These are phyloP conservation scores for Rhagonycha fulva DNA, from an alignment of 2,888 invertebrate species.

Conservation along the genomic window DNA sequence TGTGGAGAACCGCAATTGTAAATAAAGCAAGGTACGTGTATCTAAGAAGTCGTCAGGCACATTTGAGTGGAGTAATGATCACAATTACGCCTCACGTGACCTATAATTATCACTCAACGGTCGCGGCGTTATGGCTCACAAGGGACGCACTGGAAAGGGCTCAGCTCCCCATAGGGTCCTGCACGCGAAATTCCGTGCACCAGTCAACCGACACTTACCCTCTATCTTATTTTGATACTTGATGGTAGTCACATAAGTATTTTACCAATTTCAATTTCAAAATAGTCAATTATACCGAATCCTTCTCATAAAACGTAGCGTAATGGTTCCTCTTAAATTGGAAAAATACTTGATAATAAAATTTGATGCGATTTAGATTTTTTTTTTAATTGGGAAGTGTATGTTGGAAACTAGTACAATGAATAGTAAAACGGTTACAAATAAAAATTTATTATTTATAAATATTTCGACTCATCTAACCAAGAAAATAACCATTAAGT, in stretches of 20 bases:
- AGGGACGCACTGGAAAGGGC: constrained; percentile 37
- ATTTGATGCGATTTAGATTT: not conserved
- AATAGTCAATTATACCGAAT: not conserved
- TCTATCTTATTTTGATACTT: constrained; percentile 22
- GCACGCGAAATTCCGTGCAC: constrained; percentile 37
- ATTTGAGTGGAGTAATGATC: constrained; percentile 45
- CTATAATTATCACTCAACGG: constrained; percentile 54
- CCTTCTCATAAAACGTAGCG: not conserved
- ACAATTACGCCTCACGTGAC: constrained; percentile 54
- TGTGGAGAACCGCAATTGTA: constrained; percentile 4
- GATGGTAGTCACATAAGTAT: constrained; percentile 18
- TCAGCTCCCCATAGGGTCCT: constrained; percentile 34
- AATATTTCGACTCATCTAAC: constrained; percentile 33
- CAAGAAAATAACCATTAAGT: constrained; percentile 44
- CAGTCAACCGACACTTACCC: constrained; percentile 28
- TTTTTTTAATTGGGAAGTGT: not conserved
- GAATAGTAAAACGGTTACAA: not conserved
- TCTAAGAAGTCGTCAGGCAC: constrained; percentile 34
- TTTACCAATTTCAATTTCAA: not conserved
- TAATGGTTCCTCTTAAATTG: not conserved
- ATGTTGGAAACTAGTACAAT: not conserved
- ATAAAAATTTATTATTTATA: constrained; percentile 40
- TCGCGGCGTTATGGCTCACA: constrained; percentile 43
- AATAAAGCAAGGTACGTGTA: constrained; percentile 21
- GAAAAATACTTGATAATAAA: not conserved